These are phyloP conservation scores for Alectura lathami DNA, from an alignment of 2,113 vertebrate species.

Conservation along the genomic window DNA sequence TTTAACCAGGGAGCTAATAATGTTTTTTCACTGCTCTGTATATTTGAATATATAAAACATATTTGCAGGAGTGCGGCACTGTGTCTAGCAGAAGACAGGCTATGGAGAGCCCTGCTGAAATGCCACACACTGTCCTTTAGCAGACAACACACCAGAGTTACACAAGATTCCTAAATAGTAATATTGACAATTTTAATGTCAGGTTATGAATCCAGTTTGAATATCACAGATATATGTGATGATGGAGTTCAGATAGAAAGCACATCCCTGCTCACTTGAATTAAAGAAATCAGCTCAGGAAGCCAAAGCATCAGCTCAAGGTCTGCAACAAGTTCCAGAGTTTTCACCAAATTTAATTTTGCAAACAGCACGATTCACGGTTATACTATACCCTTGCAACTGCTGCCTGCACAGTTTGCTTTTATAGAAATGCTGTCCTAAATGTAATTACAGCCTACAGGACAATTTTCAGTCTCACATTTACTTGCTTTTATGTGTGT, in stretches of 20 bases:
- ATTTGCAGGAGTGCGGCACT: not conserved
- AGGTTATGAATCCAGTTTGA: not conserved
- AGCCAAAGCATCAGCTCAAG: not conserved
- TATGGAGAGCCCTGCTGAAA: not conserved
- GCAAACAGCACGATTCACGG: constrained; percentile 3
- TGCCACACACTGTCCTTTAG: not conserved
- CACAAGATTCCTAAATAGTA: not conserved
- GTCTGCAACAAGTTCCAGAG: not conserved
- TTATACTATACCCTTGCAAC: not conserved
- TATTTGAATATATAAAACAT: not conserved
- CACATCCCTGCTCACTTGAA: not conserved
- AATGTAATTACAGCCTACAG: not conserved
- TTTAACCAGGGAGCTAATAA: not conserved
- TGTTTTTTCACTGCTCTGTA: not conserved
- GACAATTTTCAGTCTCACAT: not conserved
- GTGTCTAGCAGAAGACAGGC: not conserved
- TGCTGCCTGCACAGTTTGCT: constrained; percentile 25
- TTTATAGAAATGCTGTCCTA: constrained; percentile 18
- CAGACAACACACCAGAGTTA: not conserved
- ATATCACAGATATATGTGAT: not conserved
- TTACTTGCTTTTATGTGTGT: constrained; percentile 19
- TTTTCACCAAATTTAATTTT: not conserved
- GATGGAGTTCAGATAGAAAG: not conserved
- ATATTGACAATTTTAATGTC: not conserved
- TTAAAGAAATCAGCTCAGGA: not conserved